Evolutionary conservation across 2,113 vertebrate genomes (phyloP).

Genomic region (Mobula birostris): DNA sequence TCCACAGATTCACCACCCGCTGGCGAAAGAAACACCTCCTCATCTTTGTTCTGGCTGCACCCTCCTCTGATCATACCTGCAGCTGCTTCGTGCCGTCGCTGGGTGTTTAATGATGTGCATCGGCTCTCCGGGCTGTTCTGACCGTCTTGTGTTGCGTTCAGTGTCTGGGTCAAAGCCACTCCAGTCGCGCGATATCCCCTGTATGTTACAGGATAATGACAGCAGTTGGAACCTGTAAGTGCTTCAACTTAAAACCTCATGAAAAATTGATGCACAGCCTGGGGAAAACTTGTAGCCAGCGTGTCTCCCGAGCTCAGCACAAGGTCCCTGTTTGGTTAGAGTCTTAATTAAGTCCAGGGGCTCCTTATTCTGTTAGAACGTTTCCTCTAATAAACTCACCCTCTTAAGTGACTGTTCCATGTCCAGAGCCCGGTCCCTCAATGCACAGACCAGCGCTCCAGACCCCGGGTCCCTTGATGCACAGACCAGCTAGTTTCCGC

Average conservation of each 20-base stretch:
- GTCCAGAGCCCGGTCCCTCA: neutral
- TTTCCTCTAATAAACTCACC: neutral
- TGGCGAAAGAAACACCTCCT: too few relatives aligned
- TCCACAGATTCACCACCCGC: too few relatives aligned
- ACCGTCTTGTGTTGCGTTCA: too few relatives aligned
- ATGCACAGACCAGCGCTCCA: neutral
- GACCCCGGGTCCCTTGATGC: neutral
- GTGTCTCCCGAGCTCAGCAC: neutral
- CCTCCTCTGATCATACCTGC: too few relatives aligned
- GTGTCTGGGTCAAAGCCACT: neutral
- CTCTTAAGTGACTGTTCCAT: neutral
- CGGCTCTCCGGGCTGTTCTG: neutral
- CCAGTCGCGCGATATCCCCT: neutral
- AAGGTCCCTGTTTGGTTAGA: neutral
- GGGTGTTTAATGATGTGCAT: too few relatives aligned
- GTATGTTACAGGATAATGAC: neutral
- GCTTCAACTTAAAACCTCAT: neutral
- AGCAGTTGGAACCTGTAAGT: neutral
- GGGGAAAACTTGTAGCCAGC: neutral
- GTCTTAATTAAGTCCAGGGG: conserved; percentile 1
- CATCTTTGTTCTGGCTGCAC: too few relatives aligned
- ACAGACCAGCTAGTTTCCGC: neutral
- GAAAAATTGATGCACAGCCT: neutral
- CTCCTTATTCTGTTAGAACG: neutral
- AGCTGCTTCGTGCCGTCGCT: neutral